A percentile compares a stretch with the other conserved stretches of the same genome.
Conservation (phyloP, 1,140 invertebrate species). For the Oscheius sp. region DNA sequence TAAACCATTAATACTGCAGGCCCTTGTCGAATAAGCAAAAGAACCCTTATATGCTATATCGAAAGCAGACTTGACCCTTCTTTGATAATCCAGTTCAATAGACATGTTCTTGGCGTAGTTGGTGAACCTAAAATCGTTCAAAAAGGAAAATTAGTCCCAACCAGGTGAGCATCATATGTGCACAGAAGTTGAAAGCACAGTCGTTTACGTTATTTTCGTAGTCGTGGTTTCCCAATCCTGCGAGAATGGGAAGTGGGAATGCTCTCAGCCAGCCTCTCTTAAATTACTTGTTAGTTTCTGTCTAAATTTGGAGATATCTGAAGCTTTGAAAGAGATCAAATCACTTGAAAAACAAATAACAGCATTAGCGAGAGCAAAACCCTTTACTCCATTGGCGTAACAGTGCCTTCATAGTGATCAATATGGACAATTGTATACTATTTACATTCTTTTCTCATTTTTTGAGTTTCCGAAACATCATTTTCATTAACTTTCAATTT, state of each 20-base stretch:
- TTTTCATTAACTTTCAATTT: no score
- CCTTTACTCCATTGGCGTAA: no score
- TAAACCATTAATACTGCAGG: constrained; percentile 24
- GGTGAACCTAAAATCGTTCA: constrained; percentile 13
- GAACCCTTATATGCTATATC: constrained; percentile 19
- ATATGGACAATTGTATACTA: no score
- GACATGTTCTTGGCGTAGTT: constrained; percentile 28
- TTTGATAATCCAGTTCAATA: constrained; percentile 13
- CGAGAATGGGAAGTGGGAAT: constrained; percentile 47
- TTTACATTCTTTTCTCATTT: no score
- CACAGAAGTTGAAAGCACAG: constrained; percentile 52
- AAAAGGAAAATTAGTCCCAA: constrained; percentile 16
- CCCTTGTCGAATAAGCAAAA: constrained; percentile 23
- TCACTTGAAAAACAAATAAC: no score
- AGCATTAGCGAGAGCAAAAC: no score
- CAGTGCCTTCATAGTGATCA: no score
- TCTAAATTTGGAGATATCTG: no score
- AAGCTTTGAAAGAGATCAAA: no score
- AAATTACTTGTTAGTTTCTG: no score
- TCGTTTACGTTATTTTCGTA: constrained; percentile 57
- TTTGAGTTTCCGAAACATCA: no score
- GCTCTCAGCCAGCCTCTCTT: constrained; percentile 34
- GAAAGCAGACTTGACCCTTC: constrained; percentile 11
- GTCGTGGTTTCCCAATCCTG: constrained; percentile 54
- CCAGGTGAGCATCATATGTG: constrained; percentile 53